phyloP scores from a whole-genome alignment of 2,888 invertebrate genomes.

The Gisinianus flammeolus region DNA sequence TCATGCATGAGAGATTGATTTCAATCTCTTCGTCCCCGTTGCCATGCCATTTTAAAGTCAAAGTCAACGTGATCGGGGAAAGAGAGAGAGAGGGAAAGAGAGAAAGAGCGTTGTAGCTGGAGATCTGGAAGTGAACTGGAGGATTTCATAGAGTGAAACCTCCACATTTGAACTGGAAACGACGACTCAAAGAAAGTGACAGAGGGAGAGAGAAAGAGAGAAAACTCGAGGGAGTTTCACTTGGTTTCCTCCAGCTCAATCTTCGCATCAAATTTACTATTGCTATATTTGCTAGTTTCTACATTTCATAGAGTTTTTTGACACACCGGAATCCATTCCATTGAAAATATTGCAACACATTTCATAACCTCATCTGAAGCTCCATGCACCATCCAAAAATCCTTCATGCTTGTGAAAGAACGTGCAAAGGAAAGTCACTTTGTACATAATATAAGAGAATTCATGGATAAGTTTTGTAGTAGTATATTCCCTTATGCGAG shows the following conservation, averaged over 20 bases:
- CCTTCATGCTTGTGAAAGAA: too few relatives aligned
- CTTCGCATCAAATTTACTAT: neutral
- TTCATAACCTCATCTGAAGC: too few relatives aligned
- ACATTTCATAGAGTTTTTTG: neutral
- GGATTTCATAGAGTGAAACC: neutral
- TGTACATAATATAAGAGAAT: too few relatives aligned
- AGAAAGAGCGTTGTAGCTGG: neutral
- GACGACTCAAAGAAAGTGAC: neutral
- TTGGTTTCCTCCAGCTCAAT: neutral
- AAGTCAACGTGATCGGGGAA: neutral
- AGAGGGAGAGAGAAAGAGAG: neutral
- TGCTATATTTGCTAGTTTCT: too few relatives aligned
- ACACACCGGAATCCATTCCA: neutral
- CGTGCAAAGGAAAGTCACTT: too few relatives aligned
- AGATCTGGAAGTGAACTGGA: constrained; percentile 10
- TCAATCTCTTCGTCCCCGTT: constrained; percentile 26
- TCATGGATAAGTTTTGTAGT: too few relatives aligned
- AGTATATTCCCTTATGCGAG: too few relatives aligned
- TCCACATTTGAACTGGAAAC: neutral
- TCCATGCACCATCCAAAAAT: too few relatives aligned
- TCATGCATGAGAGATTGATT: constrained; percentile 43
- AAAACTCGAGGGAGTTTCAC: neutral
- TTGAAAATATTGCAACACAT: neutral
- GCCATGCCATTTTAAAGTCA: constrained; percentile 24
- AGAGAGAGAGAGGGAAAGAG: neutral